These are phyloP conservation scores for Eolophus roseicapilla DNA, from an alignment of 2,113 vertebrate species.

Conservation along the genomic window DNA sequence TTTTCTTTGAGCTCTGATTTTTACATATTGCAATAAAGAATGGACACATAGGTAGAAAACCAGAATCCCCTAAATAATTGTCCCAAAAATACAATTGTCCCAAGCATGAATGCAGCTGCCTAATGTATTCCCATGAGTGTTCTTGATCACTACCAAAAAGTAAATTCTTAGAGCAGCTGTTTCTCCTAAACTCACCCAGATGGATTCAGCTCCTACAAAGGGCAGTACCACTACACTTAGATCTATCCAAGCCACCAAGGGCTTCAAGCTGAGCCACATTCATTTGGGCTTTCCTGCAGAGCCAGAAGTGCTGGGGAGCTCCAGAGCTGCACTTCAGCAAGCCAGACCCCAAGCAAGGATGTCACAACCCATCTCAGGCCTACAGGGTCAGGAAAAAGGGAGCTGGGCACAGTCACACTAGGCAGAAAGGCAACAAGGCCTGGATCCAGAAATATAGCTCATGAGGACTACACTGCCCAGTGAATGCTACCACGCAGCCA, in stretches of 20 bases:
- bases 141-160: neutral
- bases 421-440: neutral
- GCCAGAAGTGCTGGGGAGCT: neutral
- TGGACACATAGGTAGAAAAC: neutral
- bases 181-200: neutral
- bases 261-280: neutral
- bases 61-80: neutral
- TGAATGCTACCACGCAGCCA: neutral
- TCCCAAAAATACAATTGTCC: neutral
- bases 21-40: neutral
- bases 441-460: neutral
- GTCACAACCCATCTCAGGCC: neutral
- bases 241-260: neutral
- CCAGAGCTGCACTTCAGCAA: neutral
- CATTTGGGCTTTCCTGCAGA: fast-evolving
- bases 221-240: neutral
- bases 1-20: neutral
- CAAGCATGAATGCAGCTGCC: neutral
- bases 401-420: neutral
- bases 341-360: neutral
- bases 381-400: neutral
- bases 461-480: fast-evolving
- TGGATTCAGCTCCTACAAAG: neutral
- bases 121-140: neutral
- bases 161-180: neutral